Conservation (phyloP, 2,888 invertebrate genomes). For the Dioctria rufipes region DNA sequence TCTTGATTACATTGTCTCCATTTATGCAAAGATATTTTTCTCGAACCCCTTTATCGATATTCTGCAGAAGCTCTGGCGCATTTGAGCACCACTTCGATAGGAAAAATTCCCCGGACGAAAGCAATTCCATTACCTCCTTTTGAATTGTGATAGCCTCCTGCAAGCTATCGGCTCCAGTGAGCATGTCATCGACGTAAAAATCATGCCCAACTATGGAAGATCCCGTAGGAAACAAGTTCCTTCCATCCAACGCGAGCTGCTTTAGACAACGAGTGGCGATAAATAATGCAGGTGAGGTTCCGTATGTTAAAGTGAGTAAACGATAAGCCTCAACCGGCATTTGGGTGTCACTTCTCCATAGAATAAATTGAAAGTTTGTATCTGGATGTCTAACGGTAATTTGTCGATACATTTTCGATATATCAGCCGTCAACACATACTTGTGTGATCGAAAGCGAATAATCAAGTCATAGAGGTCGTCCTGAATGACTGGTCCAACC, state of each 20-base stretch:
- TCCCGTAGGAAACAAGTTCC: background rate
- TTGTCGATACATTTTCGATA: conserved; percentile 63
- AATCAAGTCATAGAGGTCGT: conserved; percentile 61
- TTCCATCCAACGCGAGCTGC: background rate
- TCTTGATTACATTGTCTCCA: no score
- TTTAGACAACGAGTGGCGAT: conserved; percentile 20
- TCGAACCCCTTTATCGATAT: background rate
- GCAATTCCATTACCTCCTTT: background rate
- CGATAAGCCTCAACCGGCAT: background rate
- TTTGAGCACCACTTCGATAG: background rate
- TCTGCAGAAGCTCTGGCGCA: background rate
- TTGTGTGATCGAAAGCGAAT: conserved; percentile 60
- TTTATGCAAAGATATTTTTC: no score
- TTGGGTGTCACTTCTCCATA: conserved; percentile 61
- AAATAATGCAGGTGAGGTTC: background rate
- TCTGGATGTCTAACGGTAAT: conserved; percentile 60
- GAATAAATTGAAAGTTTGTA: conserved; percentile 63
- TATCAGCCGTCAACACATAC: no score
- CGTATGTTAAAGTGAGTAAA: background rate
- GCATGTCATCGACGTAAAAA: conserved; percentile 14
- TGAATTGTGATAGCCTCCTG: background rate
- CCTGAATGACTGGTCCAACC: no score
- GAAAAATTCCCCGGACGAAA: background rate
- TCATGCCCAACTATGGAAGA: background rate
- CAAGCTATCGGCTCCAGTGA: background rate